These are phyloP conservation scores for Acanthosepion lycidas DNA, from an alignment of 2,888 invertebrate genomes.

Conservation along the genomic window DNA sequence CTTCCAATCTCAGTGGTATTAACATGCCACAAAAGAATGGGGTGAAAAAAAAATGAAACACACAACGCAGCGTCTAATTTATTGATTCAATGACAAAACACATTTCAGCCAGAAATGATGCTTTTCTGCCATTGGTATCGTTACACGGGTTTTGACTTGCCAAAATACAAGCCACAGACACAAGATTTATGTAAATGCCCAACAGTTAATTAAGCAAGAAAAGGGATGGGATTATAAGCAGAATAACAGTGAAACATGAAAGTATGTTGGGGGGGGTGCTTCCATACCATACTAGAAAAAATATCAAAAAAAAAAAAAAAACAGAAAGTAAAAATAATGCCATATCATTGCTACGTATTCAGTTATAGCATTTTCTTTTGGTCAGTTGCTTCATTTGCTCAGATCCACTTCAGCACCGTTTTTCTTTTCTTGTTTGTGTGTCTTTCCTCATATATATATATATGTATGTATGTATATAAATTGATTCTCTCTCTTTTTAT, in stretches of 20 bases:
- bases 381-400: neutral
- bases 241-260: neutral
- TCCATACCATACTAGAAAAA: neutral
- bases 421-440: neutral
- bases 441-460: too few species aligned
- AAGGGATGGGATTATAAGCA: neutral
- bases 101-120: neutral
- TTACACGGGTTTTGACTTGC: neutral
- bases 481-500: too few species aligned
- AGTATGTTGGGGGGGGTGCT: neutral
- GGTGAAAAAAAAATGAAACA: neutral
- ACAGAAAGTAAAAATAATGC: neutral
- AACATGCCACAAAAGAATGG: neutral
- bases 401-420: neutral
- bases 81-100: slow-evolving; percentile 2
- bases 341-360: neutral
- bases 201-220: neutral
- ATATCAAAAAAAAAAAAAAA: neutral
- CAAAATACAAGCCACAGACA: neutral
- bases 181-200: slow-evolving; percentile 33
- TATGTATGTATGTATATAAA: too few species aligned
- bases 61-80: neutral
- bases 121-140: neutral
- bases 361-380: neutral
- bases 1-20: neutral